phyloP scores from a whole-genome alignment of 2,797 vertebrate species.

The Cirrhinus molitorella region DNA sequence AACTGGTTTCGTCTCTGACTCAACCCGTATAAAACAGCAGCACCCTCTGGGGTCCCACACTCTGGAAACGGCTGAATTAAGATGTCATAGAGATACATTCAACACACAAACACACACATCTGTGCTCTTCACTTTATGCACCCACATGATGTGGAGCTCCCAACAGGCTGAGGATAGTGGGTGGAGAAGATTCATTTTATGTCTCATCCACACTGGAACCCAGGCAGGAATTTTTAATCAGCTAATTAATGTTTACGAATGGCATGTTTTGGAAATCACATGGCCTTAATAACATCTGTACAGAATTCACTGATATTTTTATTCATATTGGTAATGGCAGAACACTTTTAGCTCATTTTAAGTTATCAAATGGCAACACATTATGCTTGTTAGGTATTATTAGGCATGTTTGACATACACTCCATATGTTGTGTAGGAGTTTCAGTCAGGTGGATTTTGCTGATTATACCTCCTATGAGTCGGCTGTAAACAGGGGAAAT shows the following conservation, averaged over 20 bases:
- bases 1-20: background rate
- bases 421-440: slow-evolving; percentile 31
- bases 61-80: slow-evolving; percentile 10
- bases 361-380: background rate
- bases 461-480: slow-evolving; percentile 10
- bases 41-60: slow-evolving; percentile 8
- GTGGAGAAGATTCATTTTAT: slow-evolving; percentile 15
- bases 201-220: slow-evolving; percentile 3
- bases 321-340: slow-evolving; percentile 8
- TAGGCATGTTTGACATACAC: slow-evolving; percentile 13
- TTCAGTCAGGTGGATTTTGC: slow-evolving; percentile 23
- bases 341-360: slow-evolving; percentile 11
- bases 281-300: background rate
- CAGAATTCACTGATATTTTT: slow-evolving; percentile 7
- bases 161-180: slow-evolving; percentile 24
- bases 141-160: slow-evolving; percentile 4
- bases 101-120: background rate
- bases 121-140: background rate
- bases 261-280: slow-evolving; percentile 20
- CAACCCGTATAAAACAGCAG: background rate
- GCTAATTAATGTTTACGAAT: slow-evolving; percentile 26
- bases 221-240: slow-evolving; percentile 14
- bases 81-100: background rate
- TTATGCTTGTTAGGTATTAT: slow-evolving; percentile 25
- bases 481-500: slow-evolving; percentile 28